Percentiles rank a stretch among this genome's conserved stretches.
Conservation (phyloP, 1,140 invertebrate genomes). For the Brevipalpus yothersi region DNA sequence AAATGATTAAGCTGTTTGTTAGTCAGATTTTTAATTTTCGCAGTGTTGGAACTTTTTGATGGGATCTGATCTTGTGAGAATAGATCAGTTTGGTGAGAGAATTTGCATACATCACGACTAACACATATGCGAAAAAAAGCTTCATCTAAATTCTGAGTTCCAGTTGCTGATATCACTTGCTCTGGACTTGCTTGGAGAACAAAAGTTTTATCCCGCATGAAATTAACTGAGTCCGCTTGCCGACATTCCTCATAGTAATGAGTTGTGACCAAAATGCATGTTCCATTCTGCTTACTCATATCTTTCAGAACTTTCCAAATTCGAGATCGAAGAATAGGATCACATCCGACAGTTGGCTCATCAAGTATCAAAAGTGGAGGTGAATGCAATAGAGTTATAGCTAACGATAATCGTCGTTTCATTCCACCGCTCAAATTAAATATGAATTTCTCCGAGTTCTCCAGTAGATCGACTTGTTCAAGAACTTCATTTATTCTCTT, state of each 20-base stretch:
- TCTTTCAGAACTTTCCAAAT: conserved; percentile 40
- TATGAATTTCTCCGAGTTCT: conserved; percentile 18
- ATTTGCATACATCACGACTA: too few species aligned
- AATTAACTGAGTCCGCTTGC: conserved; percentile 26
- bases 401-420: conserved; percentile 69
- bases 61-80: too few species aligned
- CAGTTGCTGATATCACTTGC: conserved; percentile 50
- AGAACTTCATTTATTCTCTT: conserved; percentile 60
- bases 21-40: too few species aligned
- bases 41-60: too few species aligned
- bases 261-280: conserved; percentile 21
- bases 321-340: conserved; percentile 57
- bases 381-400: conserved; percentile 70
- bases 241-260: conserved; percentile 23
- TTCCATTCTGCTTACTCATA: conserved; percentile 39
- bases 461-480: conserved; percentile 61
- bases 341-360: conserved; percentile 78
- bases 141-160: conserved; percentile 65
- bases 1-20: too few species aligned
- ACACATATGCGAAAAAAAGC: conserved; percentile 59
- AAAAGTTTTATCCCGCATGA: conserved; percentile 9
- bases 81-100: too few species aligned
- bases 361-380: conserved; percentile 80
- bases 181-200: conserved; percentile 73
- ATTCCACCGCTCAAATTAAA: conserved; percentile 49